A percentile compares a stretch with the other conserved stretches of the same genome.
Evolutionary conservation across 1,140 invertebrate species (phyloP).

Genomic region (Drosophila lowei): DNA sequence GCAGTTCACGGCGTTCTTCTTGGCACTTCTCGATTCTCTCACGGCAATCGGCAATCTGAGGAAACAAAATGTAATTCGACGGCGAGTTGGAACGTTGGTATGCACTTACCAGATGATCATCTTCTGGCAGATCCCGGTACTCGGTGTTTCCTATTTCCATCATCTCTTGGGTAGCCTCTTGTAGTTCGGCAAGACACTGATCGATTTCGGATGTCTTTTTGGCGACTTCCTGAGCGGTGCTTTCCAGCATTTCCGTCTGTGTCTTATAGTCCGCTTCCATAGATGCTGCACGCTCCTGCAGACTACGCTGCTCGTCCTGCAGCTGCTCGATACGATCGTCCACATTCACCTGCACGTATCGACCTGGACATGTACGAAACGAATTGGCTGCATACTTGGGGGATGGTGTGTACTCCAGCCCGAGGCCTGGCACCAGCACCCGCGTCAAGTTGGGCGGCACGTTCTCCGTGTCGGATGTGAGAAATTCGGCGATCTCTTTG

Average conservation of each 20-base stretch:
- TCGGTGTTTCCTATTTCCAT: slow-evolving; percentile 70
- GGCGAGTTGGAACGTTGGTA: neutral
- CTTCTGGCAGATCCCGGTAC: slow-evolving; percentile 51
- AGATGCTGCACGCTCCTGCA: slow-evolving; percentile 24
- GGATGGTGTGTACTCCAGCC: slow-evolving; percentile 82
- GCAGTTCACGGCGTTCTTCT: slow-evolving; percentile 26
- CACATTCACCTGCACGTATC: slow-evolving; percentile 87
- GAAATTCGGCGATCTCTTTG: slow-evolving; percentile 85
- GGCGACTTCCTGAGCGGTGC: slow-evolving; percentile 24
- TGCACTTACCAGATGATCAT: slow-evolving; percentile 42
- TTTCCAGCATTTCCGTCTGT: slow-evolving; percentile 12
- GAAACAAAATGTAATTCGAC: neutral
- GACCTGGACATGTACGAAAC: slow-evolving; percentile 79
- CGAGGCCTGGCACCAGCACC: slow-evolving; percentile 86
- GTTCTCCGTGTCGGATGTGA: slow-evolving; percentile 85
- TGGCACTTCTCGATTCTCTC: slow-evolving; percentile 51
- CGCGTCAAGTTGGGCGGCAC: slow-evolving; percentile 88
- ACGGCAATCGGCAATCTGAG: slow-evolving; percentile 33
- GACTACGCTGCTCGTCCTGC: slow-evolving; percentile 34
- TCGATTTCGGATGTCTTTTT: slow-evolving; percentile 35
- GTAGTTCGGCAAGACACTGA: slow-evolving; percentile 23
- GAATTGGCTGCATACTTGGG: slow-evolving; percentile 89
- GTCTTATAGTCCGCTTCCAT: slow-evolving; percentile 27
- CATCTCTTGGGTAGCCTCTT: slow-evolving; percentile 47
- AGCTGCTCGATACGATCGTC: slow-evolving; percentile 84